Base-by-base conservation (phyloP, 2,113 vertebrate species). In the Melanerpes formicivorus region DNA sequence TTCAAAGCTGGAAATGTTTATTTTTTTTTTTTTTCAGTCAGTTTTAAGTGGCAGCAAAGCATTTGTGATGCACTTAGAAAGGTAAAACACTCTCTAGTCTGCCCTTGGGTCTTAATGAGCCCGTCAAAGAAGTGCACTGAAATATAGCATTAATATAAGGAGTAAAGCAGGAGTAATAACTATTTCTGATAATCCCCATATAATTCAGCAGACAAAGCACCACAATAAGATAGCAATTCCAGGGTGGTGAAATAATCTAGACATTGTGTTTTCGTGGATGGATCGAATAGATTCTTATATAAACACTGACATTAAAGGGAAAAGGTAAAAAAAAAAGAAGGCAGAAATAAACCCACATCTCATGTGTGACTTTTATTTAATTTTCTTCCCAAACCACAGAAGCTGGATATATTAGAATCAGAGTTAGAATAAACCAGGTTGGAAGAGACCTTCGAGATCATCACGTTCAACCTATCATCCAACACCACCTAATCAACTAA, bases 71-170 rank as follows among this genome's bases (percentile, higher is more conserved):
- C 18, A 79, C 50, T 69, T 46, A 72, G 9, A 48, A 25, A 27
- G 66, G 79, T 90, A 88, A 92, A 90, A 90, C 65, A 32, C 63
- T 95, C 37, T 87, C n/a, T 40, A 79, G 34, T 30, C 42, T 82
- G 23, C 27, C 34, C n/a, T 81, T 46, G 25, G 63, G 50, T 69
- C 50, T 81, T 80, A 84, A 91, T 87, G 46, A 86, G 34, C 25
- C 78, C 76, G 71, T 79, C 90, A 90, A 75, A 91, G 58, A 78
- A 73, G 26, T 65, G 48, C 59, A 84, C 34, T 96, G 88, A 95
- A 93, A 95, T 94, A 93, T 52, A 63, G 74, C 64, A 52, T 67
- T 93, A 94, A 92, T 94, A 88, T 52, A 69, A 90, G 34, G 19
- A 21, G 50, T 14, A 93, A 80, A 76, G 67, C 34, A 87, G 63